Conservation (phyloP, 37 sponge, comb jelly and placozoan genomes). For the Agelas oroides region DNA sequence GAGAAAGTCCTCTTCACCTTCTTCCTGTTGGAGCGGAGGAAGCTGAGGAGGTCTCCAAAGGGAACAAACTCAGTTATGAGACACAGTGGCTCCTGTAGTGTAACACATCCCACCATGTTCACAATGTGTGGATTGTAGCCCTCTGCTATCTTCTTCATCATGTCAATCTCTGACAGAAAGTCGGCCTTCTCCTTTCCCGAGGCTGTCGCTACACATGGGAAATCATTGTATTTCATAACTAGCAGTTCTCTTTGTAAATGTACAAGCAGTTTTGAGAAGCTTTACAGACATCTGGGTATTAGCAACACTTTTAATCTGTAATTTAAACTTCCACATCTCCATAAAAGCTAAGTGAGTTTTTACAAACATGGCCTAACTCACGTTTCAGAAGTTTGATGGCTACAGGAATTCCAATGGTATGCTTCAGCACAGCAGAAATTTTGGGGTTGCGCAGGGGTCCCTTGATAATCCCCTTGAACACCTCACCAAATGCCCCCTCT, state of each 20-base stretch:
- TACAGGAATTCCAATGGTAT: conserved; percentile 48
- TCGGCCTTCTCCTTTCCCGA: conserved; percentile 62
- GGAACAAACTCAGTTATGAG: conserved; percentile 80
- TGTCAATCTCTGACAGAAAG: conserved; percentile 64
- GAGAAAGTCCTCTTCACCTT: no score
- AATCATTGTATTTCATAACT: neutral
- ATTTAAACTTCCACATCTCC: no score
- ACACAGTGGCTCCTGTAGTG: conserved; percentile 75
- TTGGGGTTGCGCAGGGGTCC: conserved; percentile 65
- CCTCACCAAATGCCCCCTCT: conserved; percentile 78
- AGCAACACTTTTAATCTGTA: neutral
- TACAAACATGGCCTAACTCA: neutral
- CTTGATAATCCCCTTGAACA: conserved; percentile 63
- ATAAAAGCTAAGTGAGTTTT: no score
- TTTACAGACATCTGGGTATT: neutral
- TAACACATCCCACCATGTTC: conserved; percentile 83
- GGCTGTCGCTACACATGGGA: conserved; percentile 32
- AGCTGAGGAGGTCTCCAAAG: conserved; percentile 73
- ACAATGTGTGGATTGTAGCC: conserved; percentile 71
- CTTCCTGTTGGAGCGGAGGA: conserved; percentile 62
- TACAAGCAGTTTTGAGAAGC: neutral
- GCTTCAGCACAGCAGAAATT: conserved; percentile 38
- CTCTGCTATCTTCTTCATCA: conserved; percentile 76
- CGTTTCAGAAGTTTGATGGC: conserved; percentile 75
- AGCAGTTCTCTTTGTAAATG: neutral